A percentile compares a stretch with the other conserved stretches of the same genome.
Evolutionary conservation across 2,888 invertebrate genomes (phyloP).

Genomic region (Ophion obscuratus): DNA sequence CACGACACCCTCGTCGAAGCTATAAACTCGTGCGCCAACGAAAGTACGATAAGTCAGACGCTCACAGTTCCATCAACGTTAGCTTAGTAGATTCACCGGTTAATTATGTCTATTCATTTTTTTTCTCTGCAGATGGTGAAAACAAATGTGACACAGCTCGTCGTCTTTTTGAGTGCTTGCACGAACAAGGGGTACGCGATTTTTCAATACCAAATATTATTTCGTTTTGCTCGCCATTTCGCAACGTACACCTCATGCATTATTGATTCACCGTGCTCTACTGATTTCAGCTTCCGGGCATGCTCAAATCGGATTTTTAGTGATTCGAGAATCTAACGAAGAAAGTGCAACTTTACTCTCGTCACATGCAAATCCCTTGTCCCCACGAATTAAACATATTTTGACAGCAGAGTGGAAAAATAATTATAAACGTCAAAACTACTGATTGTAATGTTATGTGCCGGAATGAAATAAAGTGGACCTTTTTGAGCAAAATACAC

Average conservation of each 20-base stretch:
- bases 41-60: conserved; percentile 47
- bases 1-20: conserved; percentile 27
- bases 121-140: conserved; percentile 45
- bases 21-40: conserved; percentile 46
- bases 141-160: conserved; percentile 59
- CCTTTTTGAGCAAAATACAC: no score
- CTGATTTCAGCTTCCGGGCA: conserved; percentile 22
- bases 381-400: neutral
- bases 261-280: neutral
- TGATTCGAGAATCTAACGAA: neutral
- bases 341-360: neutral
- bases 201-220: no score
- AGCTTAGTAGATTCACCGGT: neutral
- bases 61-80: neutral
- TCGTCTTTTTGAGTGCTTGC: conserved; percentile 46
- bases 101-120: neutral
- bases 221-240: no score
- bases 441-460: neutral
- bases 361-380: neutral
- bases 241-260: no score
- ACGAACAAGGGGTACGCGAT: conserved; percentile 45
- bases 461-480: no score
- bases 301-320: conserved; percentile 8
- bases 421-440: neutral
- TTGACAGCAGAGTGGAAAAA: neutral